These are phyloP conservation scores for Megalopta genalis DNA, from an alignment of 1,140 invertebrate species.

Conservation along the genomic window DNA sequence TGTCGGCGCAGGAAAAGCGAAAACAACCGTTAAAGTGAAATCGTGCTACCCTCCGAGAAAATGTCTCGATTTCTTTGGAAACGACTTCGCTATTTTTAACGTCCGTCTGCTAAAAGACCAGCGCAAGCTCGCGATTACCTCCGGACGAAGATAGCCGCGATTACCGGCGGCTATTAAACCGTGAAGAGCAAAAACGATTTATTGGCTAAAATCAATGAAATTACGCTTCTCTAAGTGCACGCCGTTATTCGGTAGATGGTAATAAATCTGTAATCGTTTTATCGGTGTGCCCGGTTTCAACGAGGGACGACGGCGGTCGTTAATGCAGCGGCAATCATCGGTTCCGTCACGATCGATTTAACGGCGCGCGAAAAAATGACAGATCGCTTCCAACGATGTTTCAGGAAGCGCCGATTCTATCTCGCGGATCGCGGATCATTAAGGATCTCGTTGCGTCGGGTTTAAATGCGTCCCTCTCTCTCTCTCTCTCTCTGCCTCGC, in stretches of 20 bases:
- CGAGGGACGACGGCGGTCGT: background rate
- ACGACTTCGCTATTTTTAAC: too few species aligned
- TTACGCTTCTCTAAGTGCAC: background rate
- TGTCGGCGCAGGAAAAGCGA: slow-evolving; percentile 5
- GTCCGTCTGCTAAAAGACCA: too few species aligned
- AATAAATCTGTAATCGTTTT: background rate
- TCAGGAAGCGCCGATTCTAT: background rate
- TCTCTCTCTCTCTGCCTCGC: background rate
- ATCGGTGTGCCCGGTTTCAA: background rate
- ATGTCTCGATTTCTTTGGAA: background rate
- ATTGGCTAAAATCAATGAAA: background rate
- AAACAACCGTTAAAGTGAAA: background rate
- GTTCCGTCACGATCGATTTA: background rate
- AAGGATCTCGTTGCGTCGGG: slow-evolving; percentile 32
- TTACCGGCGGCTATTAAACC: background rate
- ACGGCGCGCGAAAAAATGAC: background rate
- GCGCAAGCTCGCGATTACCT: too few species aligned
- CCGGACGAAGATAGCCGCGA: background rate
- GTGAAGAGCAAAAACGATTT: background rate
- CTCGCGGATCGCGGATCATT: slow-evolving; percentile 5
- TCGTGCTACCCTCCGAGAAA: background rate
- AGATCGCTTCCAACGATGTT: background rate
- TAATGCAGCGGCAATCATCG: background rate
- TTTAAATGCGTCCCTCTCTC: background rate
- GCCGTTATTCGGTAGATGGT: background rate